A percentile compares a stretch with the other conserved stretches of the same genome.
phyloP scores from a whole-genome alignment of 2,113 vertebrate genomes.

The Hystrix brachyura region DNA sequence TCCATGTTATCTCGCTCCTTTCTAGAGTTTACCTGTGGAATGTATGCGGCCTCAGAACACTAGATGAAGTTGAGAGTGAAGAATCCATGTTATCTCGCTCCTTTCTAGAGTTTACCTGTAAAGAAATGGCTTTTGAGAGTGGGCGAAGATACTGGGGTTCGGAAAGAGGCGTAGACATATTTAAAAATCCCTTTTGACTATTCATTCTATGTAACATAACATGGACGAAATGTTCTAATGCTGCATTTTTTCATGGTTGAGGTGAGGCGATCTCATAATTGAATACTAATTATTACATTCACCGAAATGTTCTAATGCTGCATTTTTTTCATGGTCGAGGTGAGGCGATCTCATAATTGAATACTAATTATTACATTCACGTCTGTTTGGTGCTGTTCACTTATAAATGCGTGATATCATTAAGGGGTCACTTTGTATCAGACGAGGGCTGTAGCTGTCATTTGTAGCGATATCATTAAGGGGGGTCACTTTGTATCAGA shows the following conservation, averaged over 20 bases:
- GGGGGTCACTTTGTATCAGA: not conserved
- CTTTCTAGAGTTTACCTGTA: not conserved
- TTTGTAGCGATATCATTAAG: not conserved
- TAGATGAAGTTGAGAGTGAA: not conserved
- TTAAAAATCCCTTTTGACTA: not conserved
- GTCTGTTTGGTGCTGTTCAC: not conserved
- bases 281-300: too few species aligned
- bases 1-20: not conserved
- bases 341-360: not conserved
- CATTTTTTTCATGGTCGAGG: not conserved
- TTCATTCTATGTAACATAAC: not conserved
- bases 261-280: not conserved
- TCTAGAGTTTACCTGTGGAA: not conserved
- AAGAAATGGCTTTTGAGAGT: not conserved
- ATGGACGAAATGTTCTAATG: not conserved
- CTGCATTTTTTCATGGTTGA: not conserved
- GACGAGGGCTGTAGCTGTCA: too few species aligned
- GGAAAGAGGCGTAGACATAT: not conserved
- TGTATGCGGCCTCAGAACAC: not conserved
- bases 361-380: not conserved
- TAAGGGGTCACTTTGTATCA: not conserved
- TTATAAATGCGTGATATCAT: accelerated
- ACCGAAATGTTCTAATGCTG: not conserved
- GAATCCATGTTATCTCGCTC: not conserved
- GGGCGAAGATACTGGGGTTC: not conserved